Percentiles rank a stretch among this genome's conserved stretches.
phyloP scores from a whole-genome alignment of 2,888 invertebrate genomes.

The Blastobasis lacticolella region DNA sequence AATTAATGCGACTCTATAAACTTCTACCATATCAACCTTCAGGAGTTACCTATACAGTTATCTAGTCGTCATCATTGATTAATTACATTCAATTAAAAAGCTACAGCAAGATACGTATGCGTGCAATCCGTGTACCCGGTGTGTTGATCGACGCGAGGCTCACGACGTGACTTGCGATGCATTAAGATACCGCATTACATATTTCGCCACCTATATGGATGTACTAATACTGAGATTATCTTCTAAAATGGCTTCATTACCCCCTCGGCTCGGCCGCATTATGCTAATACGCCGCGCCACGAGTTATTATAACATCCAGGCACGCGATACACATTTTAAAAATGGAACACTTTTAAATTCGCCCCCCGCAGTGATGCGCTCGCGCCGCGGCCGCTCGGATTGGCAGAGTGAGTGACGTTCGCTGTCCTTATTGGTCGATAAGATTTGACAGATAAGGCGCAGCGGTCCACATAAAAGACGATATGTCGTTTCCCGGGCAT shows the following conservation, averaged over 20 bases:
- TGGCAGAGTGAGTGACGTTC: slow-evolving; percentile 71
- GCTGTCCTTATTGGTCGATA: slow-evolving; percentile 71
- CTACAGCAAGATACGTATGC: slow-evolving; percentile 15
- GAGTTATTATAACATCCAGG: slow-evolving; percentile 47
- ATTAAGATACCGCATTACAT: slow-evolving; percentile 54
- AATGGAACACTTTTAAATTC: slow-evolving; percentile 44
- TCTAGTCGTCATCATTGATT: slow-evolving; percentile 32
- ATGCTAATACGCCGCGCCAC: slow-evolving; percentile 42
- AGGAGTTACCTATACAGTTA: slow-evolving; percentile 11
- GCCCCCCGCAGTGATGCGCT: slow-evolving; percentile 61
- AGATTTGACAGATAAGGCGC: slow-evolving; percentile 67
- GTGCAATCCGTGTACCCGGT: slow-evolving; percentile 11
- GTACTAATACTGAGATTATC: slow-evolving; percentile 21
- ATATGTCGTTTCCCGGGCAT: slow-evolving; percentile 55
- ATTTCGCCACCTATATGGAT: slow-evolving; percentile 48
- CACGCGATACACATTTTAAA: slow-evolving; percentile 57
- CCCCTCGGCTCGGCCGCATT: slow-evolving; percentile 31
- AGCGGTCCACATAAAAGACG: slow-evolving; percentile 63
- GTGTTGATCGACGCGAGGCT: slow-evolving; percentile 23
- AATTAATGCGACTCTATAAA: too few relatives aligned
- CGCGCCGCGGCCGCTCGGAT: slow-evolving; percentile 47
- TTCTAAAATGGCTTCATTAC: slow-evolving; percentile 53
- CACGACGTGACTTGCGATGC: slow-evolving; percentile 49
- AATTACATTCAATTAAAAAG: slow-evolving; percentile 40
- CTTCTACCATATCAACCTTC: slow-evolving; percentile 2